These are phyloP conservation scores for Theristicus caerulescens DNA, from an alignment of 2,113 vertebrate species.

Conservation along the genomic window DNA sequence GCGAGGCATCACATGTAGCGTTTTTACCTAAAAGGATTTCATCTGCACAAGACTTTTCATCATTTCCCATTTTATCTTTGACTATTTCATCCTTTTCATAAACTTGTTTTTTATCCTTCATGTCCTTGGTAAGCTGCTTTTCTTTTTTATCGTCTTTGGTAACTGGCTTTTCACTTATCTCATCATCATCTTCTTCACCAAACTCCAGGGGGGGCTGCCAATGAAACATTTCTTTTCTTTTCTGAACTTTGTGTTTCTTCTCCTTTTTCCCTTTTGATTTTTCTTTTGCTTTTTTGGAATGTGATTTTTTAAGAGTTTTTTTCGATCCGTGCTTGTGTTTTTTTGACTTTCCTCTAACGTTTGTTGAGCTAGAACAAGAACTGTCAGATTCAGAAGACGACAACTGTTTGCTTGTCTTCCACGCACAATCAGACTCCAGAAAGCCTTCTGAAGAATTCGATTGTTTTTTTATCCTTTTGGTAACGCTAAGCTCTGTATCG, in stretches of 20 bases:
- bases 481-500: slow-evolving; percentile 68
- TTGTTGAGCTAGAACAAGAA: slow-evolving; percentile 51
- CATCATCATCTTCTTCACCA: slow-evolving; percentile 89
- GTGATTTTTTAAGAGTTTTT: slow-evolving; percentile 70
- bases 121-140: slow-evolving; percentile 17
- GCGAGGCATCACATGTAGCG: neutral
- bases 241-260: slow-evolving; percentile 86
- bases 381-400: slow-evolving; percentile 55
- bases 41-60: neutral
- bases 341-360: slow-evolving; percentile 73
- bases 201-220: slow-evolving; percentile 98
- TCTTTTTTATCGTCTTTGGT: slow-evolving; percentile 52
- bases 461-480: slow-evolving; percentile 37
- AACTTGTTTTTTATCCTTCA: slow-evolving; percentile 24
- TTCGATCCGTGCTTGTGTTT: slow-evolving; percentile 82
- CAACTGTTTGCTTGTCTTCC: slow-evolving; percentile 36
- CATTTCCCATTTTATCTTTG: neutral
- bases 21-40: neutral
- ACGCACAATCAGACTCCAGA: neutral
- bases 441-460: slow-evolving; percentile 22
- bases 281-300: slow-evolving; percentile 77
- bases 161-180: slow-evolving; percentile 44
- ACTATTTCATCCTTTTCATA: slow-evolving; percentile 17
- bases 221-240: slow-evolving; percentile 88
- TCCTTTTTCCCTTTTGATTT: slow-evolving; percentile 85